Evolutionary conservation across 2,113 vertebrate genomes (phyloP), one percentile per base, ranked within the genome.

Genomic region (Pachypanchax playfairii): DNA sequence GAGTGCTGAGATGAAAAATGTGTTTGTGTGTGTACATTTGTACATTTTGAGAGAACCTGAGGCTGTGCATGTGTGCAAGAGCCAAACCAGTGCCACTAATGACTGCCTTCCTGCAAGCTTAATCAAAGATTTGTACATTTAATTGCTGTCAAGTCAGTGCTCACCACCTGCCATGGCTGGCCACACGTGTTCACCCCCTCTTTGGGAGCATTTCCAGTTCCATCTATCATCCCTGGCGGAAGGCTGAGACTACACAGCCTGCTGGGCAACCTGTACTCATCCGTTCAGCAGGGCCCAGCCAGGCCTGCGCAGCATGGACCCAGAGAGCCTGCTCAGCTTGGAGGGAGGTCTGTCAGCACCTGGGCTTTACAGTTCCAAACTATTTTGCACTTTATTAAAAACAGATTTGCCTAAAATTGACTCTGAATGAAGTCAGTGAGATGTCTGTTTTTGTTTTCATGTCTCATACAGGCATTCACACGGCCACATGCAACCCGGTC

Each of bases 81-180:
- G 89, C 85, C 83, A 55, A 22, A 92, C 92, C 91, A 33, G 56
- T 84, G 76, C 75, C 81, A 90, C 90, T 94, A 95, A 96, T 95
- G 93, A 94, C 91, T 92, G 90, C 83, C 69, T 93, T 94, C 94
- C 92, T 84, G 0, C 82, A 91, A 93, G 93, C 84, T 93, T 95
- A 93, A 95, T 96, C 94, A 93, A 93, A 94, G 93, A 94, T 93
- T 93, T 94, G 93, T 94, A 94, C 93, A 91, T 93, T 91, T 95
- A 96, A 94, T 94, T 96, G 93, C 93, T 90, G 94, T 94, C 93
- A 93, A 94, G 93, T 94, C 94, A 94, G 92, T 84, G 89, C 85
- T 88, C 91, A 85, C 93, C 95, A 96, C 93, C 95, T 97, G 96
- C 91, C 89, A 90, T 81, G 88, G 91, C 86, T 71, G 88, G 82